Base-by-base conservation (phyloP, 2,797 vertebrate species). In the Chelon auratus region DNA sequence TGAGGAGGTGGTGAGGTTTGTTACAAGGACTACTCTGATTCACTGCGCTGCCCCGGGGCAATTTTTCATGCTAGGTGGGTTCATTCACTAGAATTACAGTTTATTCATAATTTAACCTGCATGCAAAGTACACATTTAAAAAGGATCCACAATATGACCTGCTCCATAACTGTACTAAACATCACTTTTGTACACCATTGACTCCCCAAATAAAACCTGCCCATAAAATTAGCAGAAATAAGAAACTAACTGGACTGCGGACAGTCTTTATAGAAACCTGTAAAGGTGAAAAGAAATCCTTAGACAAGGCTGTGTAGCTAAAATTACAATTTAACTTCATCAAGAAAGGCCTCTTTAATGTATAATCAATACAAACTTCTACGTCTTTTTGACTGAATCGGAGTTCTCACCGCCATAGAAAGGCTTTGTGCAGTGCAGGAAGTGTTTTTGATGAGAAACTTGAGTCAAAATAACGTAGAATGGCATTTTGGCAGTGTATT, bases 51-150 rank as follows among this genome's bases (percentile, higher is more conserved):
- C 37, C 52, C 33, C 59, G 52, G 58, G 63, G 61, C 54, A 20
- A 53, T 80, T 87, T 70, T 65, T 40, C 73, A 75, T 13, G 0
- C 69, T 60, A 64, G 65, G 75, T 62, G 67, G 60, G 50, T 76
- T 47, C 9, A 47, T 53, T 33, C 30, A 33, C 8, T 33, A 8
- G 2, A 33, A 6, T 33, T 33, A 33, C 30, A 33, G 30, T 33
- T 33, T 33, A 33, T 76, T 47, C 9, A 47, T 53, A 50, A 50
- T 50, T 50, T 22, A 50, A 50, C 47, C n/a, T 50, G 47, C 45
- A 8, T 45, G 17, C 8, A 18, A 47, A 18, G 7, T 33, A 33
- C 30, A 33, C 30, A 33, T 8, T 33, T 33, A 6, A 33, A 33
- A 33, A 6, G 30, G 30, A 33, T 33, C 30, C 30, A 33, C 30